phyloP scores from a whole-genome alignment of 2,888 invertebrate genomes.

The Himalopsyche kuldschensis region DNA sequence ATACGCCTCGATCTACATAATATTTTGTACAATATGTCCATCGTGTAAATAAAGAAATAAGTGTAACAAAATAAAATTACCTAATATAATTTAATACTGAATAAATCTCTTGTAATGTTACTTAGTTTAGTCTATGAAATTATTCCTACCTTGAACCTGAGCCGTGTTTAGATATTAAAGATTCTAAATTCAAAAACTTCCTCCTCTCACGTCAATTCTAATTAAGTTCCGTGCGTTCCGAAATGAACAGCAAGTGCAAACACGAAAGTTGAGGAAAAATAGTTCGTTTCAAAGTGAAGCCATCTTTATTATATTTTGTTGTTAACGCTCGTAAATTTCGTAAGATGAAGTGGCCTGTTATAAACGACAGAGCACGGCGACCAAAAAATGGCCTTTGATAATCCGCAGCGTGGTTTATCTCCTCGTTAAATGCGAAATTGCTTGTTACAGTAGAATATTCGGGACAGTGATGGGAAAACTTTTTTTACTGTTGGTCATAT shows the following conservation, averaged over 20 bases:
- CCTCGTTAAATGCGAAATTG: neutral
- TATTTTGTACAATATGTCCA: too few species aligned
- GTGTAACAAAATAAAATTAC: too few species aligned
- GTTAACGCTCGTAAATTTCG: neutral
- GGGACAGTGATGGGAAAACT: neutral
- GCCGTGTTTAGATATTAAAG: neutral
- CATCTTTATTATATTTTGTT: neutral
- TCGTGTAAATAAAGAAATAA: too few species aligned
- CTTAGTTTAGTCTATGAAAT: too few species aligned
- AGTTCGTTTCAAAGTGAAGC: neutral
- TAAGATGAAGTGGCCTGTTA: neutral
- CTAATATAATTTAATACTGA: too few species aligned
- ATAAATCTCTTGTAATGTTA: too few species aligned
- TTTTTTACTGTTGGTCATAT: neutral
- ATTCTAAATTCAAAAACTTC: neutral
- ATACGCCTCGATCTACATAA: too few species aligned
- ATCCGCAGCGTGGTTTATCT: neutral
- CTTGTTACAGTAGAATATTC: neutral
- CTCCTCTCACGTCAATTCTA: neutral
- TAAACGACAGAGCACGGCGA: neutral
- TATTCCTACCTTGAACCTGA: neutral
- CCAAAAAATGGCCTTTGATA: neutral
- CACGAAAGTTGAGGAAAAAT: neutral
- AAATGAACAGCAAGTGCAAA: neutral
- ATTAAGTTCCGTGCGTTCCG: neutral